Percentiles rank a stretch among this genome's conserved stretches.
phyloP scores from a whole-genome alignment of 2,888 invertebrate species.

The Epirrhoe tristata region DNA sequence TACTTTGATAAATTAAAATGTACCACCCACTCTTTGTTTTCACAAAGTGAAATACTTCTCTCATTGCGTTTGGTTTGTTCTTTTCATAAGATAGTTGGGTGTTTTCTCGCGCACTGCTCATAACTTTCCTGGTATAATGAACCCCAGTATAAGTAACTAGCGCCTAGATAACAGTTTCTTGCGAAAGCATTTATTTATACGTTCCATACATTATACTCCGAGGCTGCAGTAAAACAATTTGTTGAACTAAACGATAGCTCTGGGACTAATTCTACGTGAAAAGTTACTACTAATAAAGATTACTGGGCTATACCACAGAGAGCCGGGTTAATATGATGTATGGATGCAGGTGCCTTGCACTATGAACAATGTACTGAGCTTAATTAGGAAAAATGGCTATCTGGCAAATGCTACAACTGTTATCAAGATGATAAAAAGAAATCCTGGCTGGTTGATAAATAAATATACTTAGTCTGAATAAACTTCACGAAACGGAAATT shows the following conservation, averaged over 20 bases:
- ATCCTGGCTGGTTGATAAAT: not conserved
- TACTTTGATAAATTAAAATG: not conserved
- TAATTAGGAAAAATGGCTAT: constrained; percentile 18
- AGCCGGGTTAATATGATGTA: constrained; percentile 45
- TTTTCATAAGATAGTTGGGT: not conserved
- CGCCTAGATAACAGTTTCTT: constrained; percentile 36
- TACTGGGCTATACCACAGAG: constrained; percentile 46
- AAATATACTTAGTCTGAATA: not conserved
- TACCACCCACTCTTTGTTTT: not conserved
- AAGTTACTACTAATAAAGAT: constrained; percentile 67
- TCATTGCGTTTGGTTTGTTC: not conserved
- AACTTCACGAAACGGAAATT: constrained; percentile 25
- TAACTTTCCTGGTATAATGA: constrained; percentile 26
- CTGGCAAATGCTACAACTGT: not conserved
- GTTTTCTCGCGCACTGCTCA: constrained; percentile 15
- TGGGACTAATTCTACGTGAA: constrained; percentile 61
- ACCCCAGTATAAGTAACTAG: constrained; percentile 23
- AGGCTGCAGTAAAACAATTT: constrained; percentile 58
- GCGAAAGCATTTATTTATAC: constrained; percentile 36
- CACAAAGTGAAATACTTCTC: not conserved
- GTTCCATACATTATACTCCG: constrained; percentile 40
- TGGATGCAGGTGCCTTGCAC: constrained; percentile 37
- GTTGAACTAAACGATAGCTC: constrained; percentile 54
- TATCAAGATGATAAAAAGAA: not conserved
- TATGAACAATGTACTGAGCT: constrained; percentile 26